These are phyloP conservation scores for Ennomos fuscantarius DNA, from an alignment of 2,888 invertebrate species.

Conservation along the genomic window DNA sequence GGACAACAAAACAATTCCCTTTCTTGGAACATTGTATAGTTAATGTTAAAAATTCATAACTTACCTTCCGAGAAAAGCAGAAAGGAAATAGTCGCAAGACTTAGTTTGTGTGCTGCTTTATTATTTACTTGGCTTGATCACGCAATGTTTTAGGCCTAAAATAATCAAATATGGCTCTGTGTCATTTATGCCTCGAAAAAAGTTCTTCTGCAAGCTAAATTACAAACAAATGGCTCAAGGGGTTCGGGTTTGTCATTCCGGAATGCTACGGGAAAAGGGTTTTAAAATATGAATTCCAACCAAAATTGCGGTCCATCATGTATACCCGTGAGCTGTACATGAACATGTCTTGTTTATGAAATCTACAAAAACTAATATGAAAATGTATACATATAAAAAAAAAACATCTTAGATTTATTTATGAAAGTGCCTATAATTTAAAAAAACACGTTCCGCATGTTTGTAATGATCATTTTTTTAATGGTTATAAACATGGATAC, in stretches of 20 bases:
- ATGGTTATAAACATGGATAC: slow-evolving; percentile 24
- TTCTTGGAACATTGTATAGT: slow-evolving; percentile 33
- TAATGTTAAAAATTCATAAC: slow-evolving; percentile 41
- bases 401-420: slow-evolving; percentile 2
- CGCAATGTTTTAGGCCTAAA: slow-evolving; percentile 4
- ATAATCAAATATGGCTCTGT: neutral
- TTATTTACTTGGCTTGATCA: slow-evolving; percentile 17
- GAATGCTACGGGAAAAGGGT: too few relatives aligned
- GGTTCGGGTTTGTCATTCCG: too few relatives aligned
- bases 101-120: slow-evolving; percentile 13
- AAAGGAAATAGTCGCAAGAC: slow-evolving; percentile 15
- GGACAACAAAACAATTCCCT: slow-evolving; percentile 39
- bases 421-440: slow-evolving; percentile 11
- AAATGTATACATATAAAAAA: too few relatives aligned
- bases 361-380: too few relatives aligned
- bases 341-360: too few relatives aligned
- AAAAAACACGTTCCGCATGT: slow-evolving; percentile 9
- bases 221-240: too few relatives aligned
- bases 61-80: slow-evolving; percentile 18
- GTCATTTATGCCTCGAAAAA: too few relatives aligned
- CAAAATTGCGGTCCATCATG: too few relatives aligned
- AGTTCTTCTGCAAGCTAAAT: too few relatives aligned
- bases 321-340: too few relatives aligned
- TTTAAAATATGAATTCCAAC: too few relatives aligned
- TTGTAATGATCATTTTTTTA: slow-evolving; percentile 12